Conservation (phyloP, 1,140 invertebrate species). For the Zaprionus lachaisei region DNA sequence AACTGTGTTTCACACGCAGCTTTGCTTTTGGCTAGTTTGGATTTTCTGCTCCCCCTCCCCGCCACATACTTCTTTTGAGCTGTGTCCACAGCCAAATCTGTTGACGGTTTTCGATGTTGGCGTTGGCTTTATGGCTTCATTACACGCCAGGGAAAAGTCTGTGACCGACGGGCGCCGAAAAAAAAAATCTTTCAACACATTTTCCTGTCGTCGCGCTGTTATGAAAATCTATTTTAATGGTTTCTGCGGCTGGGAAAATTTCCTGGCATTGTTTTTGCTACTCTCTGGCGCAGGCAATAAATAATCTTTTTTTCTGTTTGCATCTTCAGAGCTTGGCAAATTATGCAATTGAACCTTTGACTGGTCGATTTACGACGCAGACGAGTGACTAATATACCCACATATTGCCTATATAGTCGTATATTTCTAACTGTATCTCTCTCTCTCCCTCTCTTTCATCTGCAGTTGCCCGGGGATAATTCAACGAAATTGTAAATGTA, state of each 20-base stretch:
- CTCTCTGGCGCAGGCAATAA: conserved; percentile 47
- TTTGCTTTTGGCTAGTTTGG: conserved; percentile 17
- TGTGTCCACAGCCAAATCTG: conserved; percentile 35
- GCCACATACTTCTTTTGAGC: not conserved
- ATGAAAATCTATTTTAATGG: conserved; percentile 63
- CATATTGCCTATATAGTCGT: conserved; percentile 27
- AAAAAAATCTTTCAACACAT: conserved; percentile 63
- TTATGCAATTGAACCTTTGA: conserved; percentile 57
- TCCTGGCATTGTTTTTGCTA: conserved; percentile 60
- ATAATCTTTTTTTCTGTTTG: conserved; percentile 53
- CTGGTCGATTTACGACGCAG: conserved; percentile 22
- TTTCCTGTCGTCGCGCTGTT: conserved; percentile 29
- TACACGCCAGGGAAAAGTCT: conserved; percentile 57
- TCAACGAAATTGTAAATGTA: conserved; percentile 2
- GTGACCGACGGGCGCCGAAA: conserved; percentile 37
- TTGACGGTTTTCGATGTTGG: conserved; percentile 37
- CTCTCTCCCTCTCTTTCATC: conserved; percentile 17
- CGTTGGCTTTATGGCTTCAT: conserved; percentile 40
- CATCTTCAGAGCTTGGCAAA: conserved; percentile 32
- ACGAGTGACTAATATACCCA: conserved; percentile 32
- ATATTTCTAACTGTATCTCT: conserved; percentile 18
- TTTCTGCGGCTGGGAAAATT: conserved; percentile 62
- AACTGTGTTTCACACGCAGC: conserved; percentile 72
- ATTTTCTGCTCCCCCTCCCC: not conserved
- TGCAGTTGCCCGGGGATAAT: not conserved